Conservation (phyloP, 1,140 invertebrate species). For the Zaprionus taronus region DNA sequence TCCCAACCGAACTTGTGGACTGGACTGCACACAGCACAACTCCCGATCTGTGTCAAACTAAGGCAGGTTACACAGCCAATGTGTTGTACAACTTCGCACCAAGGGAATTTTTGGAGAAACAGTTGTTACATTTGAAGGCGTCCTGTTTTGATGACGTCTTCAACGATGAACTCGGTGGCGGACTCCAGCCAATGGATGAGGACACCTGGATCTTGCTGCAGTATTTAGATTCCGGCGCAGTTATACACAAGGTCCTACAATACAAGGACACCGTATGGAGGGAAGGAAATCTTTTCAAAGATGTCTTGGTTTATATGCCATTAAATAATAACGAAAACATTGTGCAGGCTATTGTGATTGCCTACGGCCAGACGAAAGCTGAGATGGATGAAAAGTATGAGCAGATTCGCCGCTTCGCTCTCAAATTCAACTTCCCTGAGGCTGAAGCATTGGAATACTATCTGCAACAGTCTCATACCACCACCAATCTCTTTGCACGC, state of each 20-base stretch:
- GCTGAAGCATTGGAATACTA: slow-evolving; percentile 41
- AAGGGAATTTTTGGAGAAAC: slow-evolving; percentile 64
- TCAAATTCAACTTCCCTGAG: slow-evolving; percentile 53
- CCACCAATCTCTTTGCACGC: slow-evolving; percentile 51
- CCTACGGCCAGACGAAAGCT: slow-evolving; percentile 43
- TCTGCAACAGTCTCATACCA: slow-evolving; percentile 21
- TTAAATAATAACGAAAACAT: slow-evolving; percentile 43
- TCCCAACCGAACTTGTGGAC: slow-evolving; percentile 44
- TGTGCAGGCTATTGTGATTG: slow-evolving; percentile 61
- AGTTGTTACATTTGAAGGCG: slow-evolving; percentile 57
- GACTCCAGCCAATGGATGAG: slow-evolving; percentile 42
- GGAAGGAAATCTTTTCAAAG: slow-evolving; percentile 60
- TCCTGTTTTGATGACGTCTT: slow-evolving; percentile 65
- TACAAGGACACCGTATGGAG: slow-evolving; percentile 62
- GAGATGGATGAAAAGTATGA: slow-evolving; percentile 42
- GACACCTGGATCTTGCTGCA: slow-evolving; percentile 69
- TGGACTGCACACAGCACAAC: slow-evolving; percentile 61
- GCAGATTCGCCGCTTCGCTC: slow-evolving; percentile 40
- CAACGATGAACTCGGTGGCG: slow-evolving; percentile 40
- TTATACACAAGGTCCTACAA: slow-evolving; percentile 61
- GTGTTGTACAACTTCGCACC: slow-evolving; percentile 60
- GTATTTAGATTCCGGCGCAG: slow-evolving; percentile 60
- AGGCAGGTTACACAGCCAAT: slow-evolving; percentile 43
- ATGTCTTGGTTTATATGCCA: slow-evolving; percentile 67
- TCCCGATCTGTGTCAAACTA: slow-evolving; percentile 43